phyloP scores from a whole-genome alignment of 2,888 invertebrate genomes.

The Onchidella celtica region DNA sequence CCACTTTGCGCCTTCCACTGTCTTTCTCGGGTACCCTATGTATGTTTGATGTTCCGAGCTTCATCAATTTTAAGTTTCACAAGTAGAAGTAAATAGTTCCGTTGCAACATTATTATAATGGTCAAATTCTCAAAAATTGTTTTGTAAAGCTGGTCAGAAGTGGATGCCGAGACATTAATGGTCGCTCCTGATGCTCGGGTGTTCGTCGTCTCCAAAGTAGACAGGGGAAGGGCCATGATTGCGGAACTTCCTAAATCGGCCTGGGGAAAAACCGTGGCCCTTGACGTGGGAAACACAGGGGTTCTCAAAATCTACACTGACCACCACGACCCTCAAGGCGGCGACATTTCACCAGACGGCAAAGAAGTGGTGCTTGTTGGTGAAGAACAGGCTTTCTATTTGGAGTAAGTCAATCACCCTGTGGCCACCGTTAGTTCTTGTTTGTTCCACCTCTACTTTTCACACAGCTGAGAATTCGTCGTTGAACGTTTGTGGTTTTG shows the following conservation, averaged over 20 bases:
- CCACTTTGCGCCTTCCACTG: no score
- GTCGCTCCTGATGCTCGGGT: background rate
- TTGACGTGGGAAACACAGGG: conserved; percentile 3
- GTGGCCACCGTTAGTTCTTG: no score
- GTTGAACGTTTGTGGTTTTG: no score
- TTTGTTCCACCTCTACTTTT: no score
- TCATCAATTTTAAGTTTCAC: no score
- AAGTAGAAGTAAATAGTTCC: no score
- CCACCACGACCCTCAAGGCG: conserved; percentile 27
- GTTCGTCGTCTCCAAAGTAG: conserved; percentile 22
- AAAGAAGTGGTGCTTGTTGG: background rate
- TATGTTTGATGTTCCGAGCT: no score
- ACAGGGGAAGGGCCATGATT: background rate
- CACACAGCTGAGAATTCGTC: no score
- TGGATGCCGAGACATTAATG: conserved; percentile 24
- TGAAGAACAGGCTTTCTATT: conserved; percentile 7
- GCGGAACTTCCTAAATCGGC: background rate
- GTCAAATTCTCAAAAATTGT: no score
- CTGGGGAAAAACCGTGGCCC: background rate
- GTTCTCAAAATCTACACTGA: conserved; percentile 11
- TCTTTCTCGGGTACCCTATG: no score
- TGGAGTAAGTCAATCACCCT: background rate
- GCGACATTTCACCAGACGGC: conserved; percentile 21
- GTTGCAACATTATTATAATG: no score
- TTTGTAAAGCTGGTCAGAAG: conserved; percentile 20